phyloP scores from a whole-genome alignment of 2,797 vertebrate species.

The Philypnodon macrostomus region DNA sequence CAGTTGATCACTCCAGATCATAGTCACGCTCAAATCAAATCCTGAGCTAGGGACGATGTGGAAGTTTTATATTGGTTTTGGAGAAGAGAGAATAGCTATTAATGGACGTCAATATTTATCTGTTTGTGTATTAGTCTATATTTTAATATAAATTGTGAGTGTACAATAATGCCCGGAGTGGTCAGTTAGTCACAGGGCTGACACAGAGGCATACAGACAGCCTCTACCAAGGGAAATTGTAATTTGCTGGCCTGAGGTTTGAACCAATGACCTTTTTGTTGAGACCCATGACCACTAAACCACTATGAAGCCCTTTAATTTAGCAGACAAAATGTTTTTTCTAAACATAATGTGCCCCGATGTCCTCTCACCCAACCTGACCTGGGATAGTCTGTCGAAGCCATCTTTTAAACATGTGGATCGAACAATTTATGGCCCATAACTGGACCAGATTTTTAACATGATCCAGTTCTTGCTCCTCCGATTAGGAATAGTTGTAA shows the following conservation, averaged over 20 bases:
- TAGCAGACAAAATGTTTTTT: too few relatives aligned
- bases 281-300: not conserved
- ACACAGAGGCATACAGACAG: too few relatives aligned
- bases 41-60: conserved; percentile 1
- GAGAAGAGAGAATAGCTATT: conserved; percentile 6
- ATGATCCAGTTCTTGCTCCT: conserved; percentile 8
- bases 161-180: too few relatives aligned
- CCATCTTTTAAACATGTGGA: not conserved
- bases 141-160: too few relatives aligned
- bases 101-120: conserved; percentile 12
- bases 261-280: too few relatives aligned
- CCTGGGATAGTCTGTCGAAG: not conserved
- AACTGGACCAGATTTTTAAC: conserved; percentile 1
- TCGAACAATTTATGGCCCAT: conserved; percentile 6
- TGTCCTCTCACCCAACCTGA: not conserved
- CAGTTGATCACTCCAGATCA: conserved; percentile 22
- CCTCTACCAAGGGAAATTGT: too few relatives aligned
- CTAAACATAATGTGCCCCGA: not conserved
- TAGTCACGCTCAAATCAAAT: conserved; percentile 32
- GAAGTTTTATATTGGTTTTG: conserved; percentile 19
- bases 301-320: not conserved
- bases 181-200: too few relatives aligned
- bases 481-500: conserved; percentile 6
- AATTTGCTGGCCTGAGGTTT: too few relatives aligned
- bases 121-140: not conserved